Evolutionary conservation across 2,888 invertebrate species (phyloP).

Genomic region (Mythimna loreyi): DNA sequence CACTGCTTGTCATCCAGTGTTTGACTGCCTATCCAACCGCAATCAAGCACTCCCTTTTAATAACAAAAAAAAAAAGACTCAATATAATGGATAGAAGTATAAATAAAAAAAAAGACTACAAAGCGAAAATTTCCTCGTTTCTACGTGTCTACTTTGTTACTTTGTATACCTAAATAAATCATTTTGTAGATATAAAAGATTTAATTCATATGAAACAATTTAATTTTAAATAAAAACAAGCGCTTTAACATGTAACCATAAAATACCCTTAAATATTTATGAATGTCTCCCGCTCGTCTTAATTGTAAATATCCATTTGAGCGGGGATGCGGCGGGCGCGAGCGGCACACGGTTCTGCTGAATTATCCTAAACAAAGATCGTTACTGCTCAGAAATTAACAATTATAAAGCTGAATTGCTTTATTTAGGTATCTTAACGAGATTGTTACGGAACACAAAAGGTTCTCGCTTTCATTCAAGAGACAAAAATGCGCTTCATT

Average conservation of each 20-base stretch:
- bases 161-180: background rate
- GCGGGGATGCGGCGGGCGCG: constrained; percentile 57
- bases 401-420: constrained; percentile 81
- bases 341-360: constrained; percentile 63
- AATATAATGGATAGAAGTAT: background rate
- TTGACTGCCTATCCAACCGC: too few relatives aligned
- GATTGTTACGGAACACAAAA: constrained; percentile 70
- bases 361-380: constrained; percentile 82
- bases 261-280: constrained; percentile 32
- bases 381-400: constrained; percentile 79
- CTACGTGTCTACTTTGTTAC: background rate
- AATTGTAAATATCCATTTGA: constrained; percentile 62
- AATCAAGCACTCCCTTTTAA: too few relatives aligned
- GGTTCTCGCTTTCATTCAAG: constrained; percentile 49
- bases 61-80: too few relatives aligned
- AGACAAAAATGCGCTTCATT: constrained; percentile 62
- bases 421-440: constrained; percentile 76
- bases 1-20: too few relatives aligned
- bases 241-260: constrained; percentile 8
- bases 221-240: constrained; percentile 23
- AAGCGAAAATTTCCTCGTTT: background rate
- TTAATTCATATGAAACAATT: constrained; percentile 8
- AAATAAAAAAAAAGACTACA: background rate
- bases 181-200: constrained; percentile 18
- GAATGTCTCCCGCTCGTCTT: constrained; percentile 34